Conservation (phyloP, 2,888 invertebrate genomes). For the Morpho deidamia region DNA sequence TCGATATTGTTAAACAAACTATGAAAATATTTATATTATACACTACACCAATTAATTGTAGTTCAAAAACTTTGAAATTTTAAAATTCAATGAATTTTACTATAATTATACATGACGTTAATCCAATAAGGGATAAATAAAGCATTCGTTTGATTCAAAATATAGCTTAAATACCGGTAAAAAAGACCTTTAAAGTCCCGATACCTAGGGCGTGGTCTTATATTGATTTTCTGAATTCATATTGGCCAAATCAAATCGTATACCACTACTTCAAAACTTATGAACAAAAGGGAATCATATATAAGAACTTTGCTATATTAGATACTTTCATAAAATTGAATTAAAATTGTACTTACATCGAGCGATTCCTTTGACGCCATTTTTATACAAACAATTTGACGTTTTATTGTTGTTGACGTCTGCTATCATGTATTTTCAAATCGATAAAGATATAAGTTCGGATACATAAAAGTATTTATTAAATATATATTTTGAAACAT, state of each 20-base stretch:
- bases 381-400: constrained; percentile 72
- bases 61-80: too few relatives aligned
- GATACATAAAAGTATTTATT: constrained; percentile 29
- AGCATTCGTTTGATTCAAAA: constrained; percentile 10
- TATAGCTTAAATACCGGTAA: constrained; percentile 13
- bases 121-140: too few relatives aligned
- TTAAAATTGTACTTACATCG: constrained; percentile 62
- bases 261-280: background rate
- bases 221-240: constrained; percentile 10
- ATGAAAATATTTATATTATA: too few relatives aligned
- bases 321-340: constrained; percentile 12
- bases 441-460: constrained; percentile 34
- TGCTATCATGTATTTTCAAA: constrained; percentile 53
- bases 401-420: constrained; percentile 33
- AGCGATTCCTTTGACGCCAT: constrained; percentile 77
- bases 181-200: constrained; percentile 8
- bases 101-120: too few relatives aligned
- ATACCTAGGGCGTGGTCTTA: constrained; percentile 22
- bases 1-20: too few relatives aligned
- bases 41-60: too few relatives aligned
- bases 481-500: background rate
- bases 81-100: too few relatives aligned
- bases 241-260: background rate
- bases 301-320: too few relatives aligned
- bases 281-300: background rate